Percentiles rank a stretch among this genome's conserved stretches.
Evolutionary conservation across 2,113 vertebrate species (phyloP).

Genomic region (Nothobranchius kuhntae): DNA sequence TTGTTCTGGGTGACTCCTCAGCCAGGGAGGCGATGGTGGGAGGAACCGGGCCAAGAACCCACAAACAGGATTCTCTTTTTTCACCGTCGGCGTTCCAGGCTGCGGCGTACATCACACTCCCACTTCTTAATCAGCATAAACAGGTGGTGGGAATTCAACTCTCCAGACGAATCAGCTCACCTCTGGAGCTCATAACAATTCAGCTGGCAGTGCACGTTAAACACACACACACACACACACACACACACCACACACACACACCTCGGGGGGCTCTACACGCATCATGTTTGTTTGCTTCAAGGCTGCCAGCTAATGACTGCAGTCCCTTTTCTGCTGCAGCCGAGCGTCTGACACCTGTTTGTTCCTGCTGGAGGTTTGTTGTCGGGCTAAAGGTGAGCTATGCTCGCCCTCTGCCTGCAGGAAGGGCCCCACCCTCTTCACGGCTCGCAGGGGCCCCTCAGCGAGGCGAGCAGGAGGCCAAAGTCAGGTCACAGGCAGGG

Average conservation of each 20-base stretch:
- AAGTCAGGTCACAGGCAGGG: constrained; percentile 72
- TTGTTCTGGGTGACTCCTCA: constrained; percentile 60
- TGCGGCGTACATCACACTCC: background rate
- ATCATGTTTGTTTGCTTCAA: constrained; percentile 27
- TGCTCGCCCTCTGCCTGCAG: constrained; percentile 50
- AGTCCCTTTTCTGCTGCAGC: constrained; percentile 9
- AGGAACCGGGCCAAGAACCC: constrained; percentile 43
- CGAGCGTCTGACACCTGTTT: constrained; percentile 64
- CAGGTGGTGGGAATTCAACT: constrained; percentile 9
- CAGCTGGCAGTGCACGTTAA: constrained; percentile 7
- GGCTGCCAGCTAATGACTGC: constrained; percentile 17
- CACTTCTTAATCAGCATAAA: constrained; percentile 2
- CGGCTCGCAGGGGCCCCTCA: constrained; percentile 35
- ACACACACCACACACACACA: background rate
- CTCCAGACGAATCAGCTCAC: constrained; percentile 4
- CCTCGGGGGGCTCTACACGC: background rate
- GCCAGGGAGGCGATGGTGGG: constrained; percentile 55
- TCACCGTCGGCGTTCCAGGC: constrained; percentile 14
- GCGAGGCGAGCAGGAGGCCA: constrained; percentile 61
- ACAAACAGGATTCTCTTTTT: constrained; percentile 51
- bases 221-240: background rate
- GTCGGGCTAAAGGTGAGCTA: constrained; percentile 13
- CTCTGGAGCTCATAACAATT: constrained; percentile 1
- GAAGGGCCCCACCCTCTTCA: constrained; percentile 64
- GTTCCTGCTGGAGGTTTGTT: constrained; percentile 34